Base-by-base conservation (phyloP, 2,113 vertebrate genomes). In the Anas platyrhynchos region DNA sequence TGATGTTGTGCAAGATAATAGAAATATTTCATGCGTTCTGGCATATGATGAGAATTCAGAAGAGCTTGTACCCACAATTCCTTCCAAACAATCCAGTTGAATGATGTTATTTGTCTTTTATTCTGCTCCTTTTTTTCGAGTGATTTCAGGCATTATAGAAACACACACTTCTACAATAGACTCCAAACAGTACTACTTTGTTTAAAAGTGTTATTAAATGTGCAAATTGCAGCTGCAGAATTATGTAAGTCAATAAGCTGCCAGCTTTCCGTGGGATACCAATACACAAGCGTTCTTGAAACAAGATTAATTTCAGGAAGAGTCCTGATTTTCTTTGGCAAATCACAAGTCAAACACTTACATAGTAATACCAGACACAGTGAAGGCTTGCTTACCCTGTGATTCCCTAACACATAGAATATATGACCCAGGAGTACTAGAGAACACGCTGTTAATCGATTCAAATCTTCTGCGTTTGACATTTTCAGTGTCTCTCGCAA, bases 401-500 rank as follows among this genome's bases (percentile, higher is more conserved):
- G 99, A 96, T 99, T 99, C 75, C 99, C 99, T 88, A 99, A 91
- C 25, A 99, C 99, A 2, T 99, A 99, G 97, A 99, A 99, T 95
- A 99, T 99, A 88, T 99, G 99, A 41, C 99, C 99, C 84, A 99
- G 98, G 46, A 99, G 98, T 59, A 99, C 99, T 3, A 99, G 98
- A 10, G 99, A 99, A 91, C 99, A 99, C 3, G 99, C 99, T 0
- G 99, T 99, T 66, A 99, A 97, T 31, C 99, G 98, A 97, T 99
- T 99, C 95, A 99, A 97, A 88, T 99, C 99, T 95, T 99, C 99
- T 0, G 99, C 99, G 0, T 99, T 99, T 1, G 99, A 99, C 99
- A 99, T 99, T 97, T 99, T 99, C 96, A 99, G 97, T 0, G 99
- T 99, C 97, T 99, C 99, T 56, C 99, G 98, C n/a, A 99, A 86